Evolutionary conservation across 2,797 vertebrate species (phyloP), one percentile per base, ranked within the genome.

Genomic region (Alosa sapidissima): DNA sequence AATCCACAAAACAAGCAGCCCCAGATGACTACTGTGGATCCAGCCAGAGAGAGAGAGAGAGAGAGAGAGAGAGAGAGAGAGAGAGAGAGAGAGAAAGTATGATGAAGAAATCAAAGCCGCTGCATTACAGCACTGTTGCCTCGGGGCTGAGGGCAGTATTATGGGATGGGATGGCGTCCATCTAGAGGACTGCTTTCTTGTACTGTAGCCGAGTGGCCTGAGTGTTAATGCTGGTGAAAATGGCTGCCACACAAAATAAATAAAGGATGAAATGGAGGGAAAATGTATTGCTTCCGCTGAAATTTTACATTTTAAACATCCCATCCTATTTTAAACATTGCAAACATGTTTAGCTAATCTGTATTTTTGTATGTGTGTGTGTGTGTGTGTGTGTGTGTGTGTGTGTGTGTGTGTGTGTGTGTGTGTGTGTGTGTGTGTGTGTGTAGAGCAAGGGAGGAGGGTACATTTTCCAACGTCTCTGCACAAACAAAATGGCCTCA

Each of bases 131-230:
- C 41, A 85, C n/a, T 48, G 62, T 52, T 60, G 41, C 78, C 54
- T 6, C 28, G 81, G 24, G 72, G 75, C 54, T 82, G 72, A 85
- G 62, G 68, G 45, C 36, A 51, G 84, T 83, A 90, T 89, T 86
- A 60, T 83, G 72, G 72, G 72, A 60, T 83, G 72, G 72, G 72
- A 78, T 78, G 72, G 36, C 16, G 5, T 47, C 72, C 72, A 78
- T 78, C 19, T 19, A 19, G 5, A 78, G 41, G 3, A 75, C 13
- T 19, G 72, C 14, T 19, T 21, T 19, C 41, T 21, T 78, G 41
- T n/a, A 47, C 72, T 19, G 72, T 78, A 47, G 72, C 3, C 55
- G 5, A 58, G 55, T 21, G 54, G 19, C 58, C 21, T 24, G 24
- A 24, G 21, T 21, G 8, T 60, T 60, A n/a, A 21, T 45, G 2